Base-by-base conservation (phyloP, 2,888 invertebrate species). In the Pseudococcus longispinus region DNA sequence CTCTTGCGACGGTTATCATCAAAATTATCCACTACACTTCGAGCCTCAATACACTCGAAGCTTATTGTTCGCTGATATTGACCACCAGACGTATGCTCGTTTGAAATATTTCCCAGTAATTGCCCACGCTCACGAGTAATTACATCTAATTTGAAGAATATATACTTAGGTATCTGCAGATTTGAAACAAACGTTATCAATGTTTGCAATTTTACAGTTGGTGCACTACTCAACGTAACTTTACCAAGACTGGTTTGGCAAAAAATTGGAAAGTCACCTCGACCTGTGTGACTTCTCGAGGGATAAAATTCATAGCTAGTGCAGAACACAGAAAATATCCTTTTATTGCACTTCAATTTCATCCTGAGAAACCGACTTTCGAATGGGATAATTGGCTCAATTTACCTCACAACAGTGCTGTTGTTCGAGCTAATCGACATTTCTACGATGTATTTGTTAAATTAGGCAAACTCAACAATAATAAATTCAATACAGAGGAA, bases 271-370 rank as follows among this genome's bases (percentile, higher is more conserved):
- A 29, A n/a, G 51, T 87, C 13, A 77, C 55, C 29, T 51, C 87
- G 8, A 51, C 20, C 26, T 80, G 80, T 32, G 20, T 51, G 0
- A 80, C 29, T 15, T 29, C 18, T 55, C 23, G 74, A 15, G 88
- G 88, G 26, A 15, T 88, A 9, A 60, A 87, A 60, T 88, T 88
- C 44, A 87, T 88, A 23, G 88, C 88, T 2, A 88, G 42, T 55
- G 85, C 88, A 20, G 88, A 88, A 84, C 85, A 87, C 4, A 88
- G 65, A 60, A 83, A 80, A 13, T 88, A 88, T 84, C 88, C 88
- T 55, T 88, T 88, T 51, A 84, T 88, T 2, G 88, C 87, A n/a
- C 44, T 88, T n/a, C 88, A 88, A 87, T 88, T 88, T 37, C 88
- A 88, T 85, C 88, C 88, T 60, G 88, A 88, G 65, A 88, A 88